Evolutionary conservation across 2,797 vertebrate species (phyloP).

Genomic region (Acanthiza pusilla): DNA sequence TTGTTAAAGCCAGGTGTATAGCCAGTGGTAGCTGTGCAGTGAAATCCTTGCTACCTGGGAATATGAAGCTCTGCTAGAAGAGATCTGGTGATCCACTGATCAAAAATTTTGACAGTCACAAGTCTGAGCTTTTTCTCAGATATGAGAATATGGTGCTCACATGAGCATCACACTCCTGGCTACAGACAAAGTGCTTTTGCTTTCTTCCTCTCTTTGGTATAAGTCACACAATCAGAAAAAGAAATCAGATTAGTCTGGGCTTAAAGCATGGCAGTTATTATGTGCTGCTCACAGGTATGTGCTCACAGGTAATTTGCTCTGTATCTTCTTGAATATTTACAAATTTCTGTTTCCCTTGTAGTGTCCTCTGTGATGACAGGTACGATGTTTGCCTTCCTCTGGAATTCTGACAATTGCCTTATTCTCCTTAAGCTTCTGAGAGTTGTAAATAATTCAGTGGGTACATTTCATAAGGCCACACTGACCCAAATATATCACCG

Average conservation of each 20-base stretch:
- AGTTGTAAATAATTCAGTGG: slow-evolving; percentile 14
- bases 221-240: background rate
- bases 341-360: background rate
- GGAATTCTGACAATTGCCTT: slow-evolving; percentile 7
- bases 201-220: background rate
- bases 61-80: background rate
- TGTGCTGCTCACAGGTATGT: background rate
- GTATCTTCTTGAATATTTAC: background rate
- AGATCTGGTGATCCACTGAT: background rate
- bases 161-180: background rate
- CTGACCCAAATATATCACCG: slow-evolving; percentile 52
- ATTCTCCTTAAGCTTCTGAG: background rate
- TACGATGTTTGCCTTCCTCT: background rate
- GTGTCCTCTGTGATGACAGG: background rate
- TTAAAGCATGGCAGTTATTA: background rate
- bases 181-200: background rate
- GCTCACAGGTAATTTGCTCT: background rate
- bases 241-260: background rate
- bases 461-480: slow-evolving; percentile 9
- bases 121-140: background rate
- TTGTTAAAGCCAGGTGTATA: background rate
- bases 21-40: background rate
- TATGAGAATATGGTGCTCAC: accelerated
- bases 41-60: background rate
- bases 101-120: background rate